Evolutionary conservation across 2,888 invertebrate species (phyloP).

Genomic region (Netelia melanura): DNA sequence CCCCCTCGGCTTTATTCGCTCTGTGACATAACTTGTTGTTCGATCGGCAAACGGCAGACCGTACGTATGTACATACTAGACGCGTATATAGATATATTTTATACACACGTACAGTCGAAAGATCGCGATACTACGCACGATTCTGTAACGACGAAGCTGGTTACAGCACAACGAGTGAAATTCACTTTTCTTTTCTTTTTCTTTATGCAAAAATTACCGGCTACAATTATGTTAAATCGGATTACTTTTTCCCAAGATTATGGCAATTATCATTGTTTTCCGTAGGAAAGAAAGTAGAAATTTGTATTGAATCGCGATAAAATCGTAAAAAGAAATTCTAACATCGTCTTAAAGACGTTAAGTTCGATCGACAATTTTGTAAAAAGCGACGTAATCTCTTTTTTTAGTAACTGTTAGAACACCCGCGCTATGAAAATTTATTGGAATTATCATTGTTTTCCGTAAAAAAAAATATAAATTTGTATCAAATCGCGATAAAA

Average conservation of each 20-base stretch:
- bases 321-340: background rate
- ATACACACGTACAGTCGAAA: conserved; percentile 22
- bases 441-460: too few relatives aligned
- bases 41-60: conserved; percentile 64
- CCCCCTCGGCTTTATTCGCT: conserved; percentile 48
- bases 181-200: background rate
- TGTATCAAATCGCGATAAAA: too few relatives aligned
- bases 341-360: too few relatives aligned
- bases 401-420: too few relatives aligned
- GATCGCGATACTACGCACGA: conserved; percentile 46
- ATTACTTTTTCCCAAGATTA: too few relatives aligned
- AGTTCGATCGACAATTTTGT: too few relatives aligned
- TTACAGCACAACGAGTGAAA: conserved; percentile 48
- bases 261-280: too few relatives aligned
- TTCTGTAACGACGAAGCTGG: conserved; percentile 48
- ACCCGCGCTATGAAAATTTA: too few relatives aligned
- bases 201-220: background rate
- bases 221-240: too few relatives aligned
- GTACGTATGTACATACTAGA: conserved; percentile 35
- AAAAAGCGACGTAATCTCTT: too few relatives aligned
- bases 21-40: conserved; percentile 79
- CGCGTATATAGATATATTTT: conserved; percentile 1
- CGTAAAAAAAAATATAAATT: too few relatives aligned
- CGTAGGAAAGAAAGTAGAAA: background rate
- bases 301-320: too few relatives aligned